Percentiles rank a stretch among this genome's conserved stretches.
These are phyloP conservation scores for Patella ulyssiponensis DNA, from an alignment of 2,888 invertebrate genomes.

Conservation along the genomic window DNA sequence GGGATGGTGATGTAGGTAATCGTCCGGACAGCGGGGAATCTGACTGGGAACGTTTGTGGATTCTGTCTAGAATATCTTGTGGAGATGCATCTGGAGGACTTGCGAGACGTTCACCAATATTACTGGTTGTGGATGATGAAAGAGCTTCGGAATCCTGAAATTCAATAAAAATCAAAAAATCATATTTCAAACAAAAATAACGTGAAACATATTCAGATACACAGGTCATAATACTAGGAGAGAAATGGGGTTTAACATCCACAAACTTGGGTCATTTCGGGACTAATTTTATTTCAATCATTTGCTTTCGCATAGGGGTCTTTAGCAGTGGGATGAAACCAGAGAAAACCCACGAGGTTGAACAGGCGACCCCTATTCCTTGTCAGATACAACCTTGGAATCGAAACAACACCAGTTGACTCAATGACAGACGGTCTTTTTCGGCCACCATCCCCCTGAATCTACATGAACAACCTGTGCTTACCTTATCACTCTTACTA, in stretches of 20 bases:
- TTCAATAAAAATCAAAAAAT: too few relatives aligned
- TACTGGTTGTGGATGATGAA: not conserved
- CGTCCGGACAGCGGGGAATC: slow-evolving; percentile 18
- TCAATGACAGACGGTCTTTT: too few relatives aligned
- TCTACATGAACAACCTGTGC: not conserved
- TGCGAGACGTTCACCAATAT: slow-evolving; percentile 52
- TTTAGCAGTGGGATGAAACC: too few relatives aligned
- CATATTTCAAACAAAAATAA: too few relatives aligned
- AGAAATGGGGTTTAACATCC: too few relatives aligned
- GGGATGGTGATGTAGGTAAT: slow-evolving; percentile 23
- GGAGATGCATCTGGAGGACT: slow-evolving; percentile 36
- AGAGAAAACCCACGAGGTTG: too few relatives aligned
- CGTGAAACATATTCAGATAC: not conserved
- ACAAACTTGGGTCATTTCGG: too few relatives aligned
- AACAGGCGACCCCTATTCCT: too few relatives aligned
- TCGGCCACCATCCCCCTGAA: not conserved
- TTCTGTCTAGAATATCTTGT: slow-evolving; percentile 21
- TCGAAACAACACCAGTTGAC: too few relatives aligned
- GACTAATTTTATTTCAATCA: too few relatives aligned
- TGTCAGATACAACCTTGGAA: too few relatives aligned
- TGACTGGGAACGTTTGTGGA: slow-evolving; percentile 7
- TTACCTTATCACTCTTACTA: slow-evolving; percentile 58
- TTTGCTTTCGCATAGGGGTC: too few relatives aligned
- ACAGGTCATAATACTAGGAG: not conserved
- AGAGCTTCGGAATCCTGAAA: slow-evolving; percentile 12